Conservation (phyloP, 64 coral and sea anemone genomes). For the Anthopleura sola region DNA sequence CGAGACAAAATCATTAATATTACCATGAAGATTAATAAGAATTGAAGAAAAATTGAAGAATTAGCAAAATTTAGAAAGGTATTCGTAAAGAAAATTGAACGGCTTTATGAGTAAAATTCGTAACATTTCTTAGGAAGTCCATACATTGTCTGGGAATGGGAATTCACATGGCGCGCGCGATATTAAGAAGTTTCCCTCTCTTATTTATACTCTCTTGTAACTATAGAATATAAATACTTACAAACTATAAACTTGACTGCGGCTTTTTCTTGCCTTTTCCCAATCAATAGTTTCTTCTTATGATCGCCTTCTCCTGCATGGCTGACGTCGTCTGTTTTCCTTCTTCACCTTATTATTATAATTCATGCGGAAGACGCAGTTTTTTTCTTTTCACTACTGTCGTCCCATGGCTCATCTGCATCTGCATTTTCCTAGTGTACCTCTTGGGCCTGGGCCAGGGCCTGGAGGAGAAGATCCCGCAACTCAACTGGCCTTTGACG, state of each 20-base stretch:
- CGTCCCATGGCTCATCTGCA: conserved; percentile 24
- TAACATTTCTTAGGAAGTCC: too few species aligned
- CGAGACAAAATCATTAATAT: too few species aligned
- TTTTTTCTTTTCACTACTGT: conserved; percentile 31
- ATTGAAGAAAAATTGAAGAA: too few species aligned
- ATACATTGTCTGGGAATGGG: too few species aligned
- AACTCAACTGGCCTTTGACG: conserved; percentile 11
- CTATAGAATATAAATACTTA: not conserved
- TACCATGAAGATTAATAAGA: too few species aligned
- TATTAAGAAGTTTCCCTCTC: too few species aligned
- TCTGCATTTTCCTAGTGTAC: not conserved
- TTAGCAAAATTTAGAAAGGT: too few species aligned
- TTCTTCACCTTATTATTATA: too few species aligned
- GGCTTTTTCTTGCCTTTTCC: not conserved
- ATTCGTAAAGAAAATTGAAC: too few species aligned
- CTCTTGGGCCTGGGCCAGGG: conserved; percentile 16
- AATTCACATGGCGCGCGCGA: too few species aligned
- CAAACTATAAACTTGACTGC: not conserved
- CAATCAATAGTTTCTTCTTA: conserved; percentile 19
- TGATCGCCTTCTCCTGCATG: conserved; percentile 14
- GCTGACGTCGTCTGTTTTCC: not conserved
- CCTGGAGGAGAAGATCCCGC: conserved; percentile 8
- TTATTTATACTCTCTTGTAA: too few species aligned
- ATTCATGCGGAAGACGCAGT: not conserved
- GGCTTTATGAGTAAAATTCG: too few species aligned